Base-by-base conservation (phyloP, 2,797 vertebrate species). In the Tamandua tetradactyla region DNA sequence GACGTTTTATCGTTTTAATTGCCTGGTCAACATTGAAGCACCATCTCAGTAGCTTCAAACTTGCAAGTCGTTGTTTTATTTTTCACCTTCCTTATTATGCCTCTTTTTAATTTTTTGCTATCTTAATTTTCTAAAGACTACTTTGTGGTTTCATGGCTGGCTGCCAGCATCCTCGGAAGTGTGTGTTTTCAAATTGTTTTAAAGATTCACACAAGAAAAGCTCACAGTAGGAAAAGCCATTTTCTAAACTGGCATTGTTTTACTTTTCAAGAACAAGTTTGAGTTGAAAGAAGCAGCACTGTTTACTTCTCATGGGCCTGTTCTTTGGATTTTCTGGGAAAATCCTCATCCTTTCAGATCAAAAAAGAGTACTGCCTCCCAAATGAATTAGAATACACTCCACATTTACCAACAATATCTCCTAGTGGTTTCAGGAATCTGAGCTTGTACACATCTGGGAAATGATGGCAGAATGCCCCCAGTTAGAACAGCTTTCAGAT, bases 121-220 rank as follows among this genome's bases (percentile, higher is more conserved):
- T 93, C 95, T 97, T 97, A 94, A 96, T 97, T 97, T 96, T 94
- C 82, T 94, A 30, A 94, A 96, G 52, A 55, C 0, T 82, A 84
- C 72, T 92, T 95, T 95, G 32, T 95, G 82, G 59, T 74, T 97
- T 96, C 37, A 52, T 96, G 85, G 94, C 93, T 78, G 52, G 27
- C 94, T 96, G 94, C 95, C 93, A 97, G 75, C 42, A 82, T 93
- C 87, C 93, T 93, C 62, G 74, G 32, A 95, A 94, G 66, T 59
- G 42, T 78, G 47, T 92, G 62, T 85, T 82, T 97, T 93, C 81
- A 89, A 81, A 93, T 74, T 93, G 89, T 93, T 92, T 76, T 40
- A 32, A 59, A 87, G 42, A 62, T 35, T 2, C 37, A 83, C 14
- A 35, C 32, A 30, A 17, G 2, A 84, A n/a, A 17, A 22, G n/a